phyloP scores from a whole-genome alignment of 1,140 invertebrate species.

The Homalodisca vitripennis region DNA sequence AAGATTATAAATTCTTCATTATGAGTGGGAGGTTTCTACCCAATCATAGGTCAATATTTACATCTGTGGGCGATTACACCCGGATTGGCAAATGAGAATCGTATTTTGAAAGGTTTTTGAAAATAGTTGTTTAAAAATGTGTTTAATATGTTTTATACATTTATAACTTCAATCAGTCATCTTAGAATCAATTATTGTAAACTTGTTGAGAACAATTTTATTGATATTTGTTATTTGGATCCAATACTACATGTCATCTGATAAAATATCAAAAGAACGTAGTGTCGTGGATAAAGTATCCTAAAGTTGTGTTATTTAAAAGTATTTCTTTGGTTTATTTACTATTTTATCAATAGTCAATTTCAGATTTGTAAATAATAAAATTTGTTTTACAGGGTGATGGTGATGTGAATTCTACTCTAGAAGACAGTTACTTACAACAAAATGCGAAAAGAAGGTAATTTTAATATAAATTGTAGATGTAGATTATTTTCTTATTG shows the following conservation, averaged over 20 bases:
- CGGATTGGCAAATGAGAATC: too few species aligned
- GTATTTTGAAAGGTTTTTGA: too few species aligned
- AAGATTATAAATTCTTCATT: too few species aligned
- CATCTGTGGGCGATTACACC: too few species aligned
- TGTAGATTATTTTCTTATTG: too few species aligned
- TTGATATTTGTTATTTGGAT: neutral
- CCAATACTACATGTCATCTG: neutral
- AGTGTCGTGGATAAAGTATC: neutral
- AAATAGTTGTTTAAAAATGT: too few species aligned
- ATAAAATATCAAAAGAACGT: neutral
- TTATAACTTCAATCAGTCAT: too few species aligned
- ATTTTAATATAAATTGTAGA: too few species aligned
- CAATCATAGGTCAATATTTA: too few species aligned
- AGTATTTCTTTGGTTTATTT: neutral
- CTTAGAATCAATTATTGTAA: too few species aligned
- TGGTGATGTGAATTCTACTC: constrained; percentile 6
- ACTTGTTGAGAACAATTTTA: neutral
- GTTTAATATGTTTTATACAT: too few species aligned
- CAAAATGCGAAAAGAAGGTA: constrained; percentile 20
- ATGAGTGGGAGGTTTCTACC: too few species aligned
- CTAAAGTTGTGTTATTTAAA: neutral
- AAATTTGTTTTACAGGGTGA: constrained; percentile 5
- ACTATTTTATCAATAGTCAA: constrained; percentile 16
- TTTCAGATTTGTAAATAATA: neutral
- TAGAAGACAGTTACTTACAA: constrained; percentile 2